phyloP scores from a whole-genome alignment of 2,888 invertebrate genomes.

The Scaptomyza polygonia region DNA sequence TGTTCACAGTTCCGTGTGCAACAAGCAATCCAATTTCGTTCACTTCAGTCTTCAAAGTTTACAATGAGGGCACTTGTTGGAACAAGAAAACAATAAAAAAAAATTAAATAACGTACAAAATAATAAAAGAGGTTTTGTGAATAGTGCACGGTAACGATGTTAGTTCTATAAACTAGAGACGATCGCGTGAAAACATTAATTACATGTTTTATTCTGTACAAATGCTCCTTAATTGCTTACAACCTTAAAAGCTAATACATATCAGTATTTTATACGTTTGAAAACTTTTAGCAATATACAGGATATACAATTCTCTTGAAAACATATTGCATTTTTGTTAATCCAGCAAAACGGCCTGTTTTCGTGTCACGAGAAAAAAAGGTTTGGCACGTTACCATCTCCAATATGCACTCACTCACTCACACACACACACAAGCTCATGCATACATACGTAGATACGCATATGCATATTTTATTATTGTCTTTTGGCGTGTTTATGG shows the following conservation, averaged over 20 bases:
- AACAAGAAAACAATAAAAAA: conserved; percentile 2
- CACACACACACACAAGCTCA: not conserved
- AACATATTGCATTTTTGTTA: no score
- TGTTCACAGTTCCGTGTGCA: conserved; percentile 52
- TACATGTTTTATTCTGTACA: no score
- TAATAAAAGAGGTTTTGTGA: not conserved
- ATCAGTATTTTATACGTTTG: no score
- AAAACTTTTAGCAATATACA: no score
- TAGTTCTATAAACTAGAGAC: no score
- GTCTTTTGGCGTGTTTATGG: conserved; percentile 75
- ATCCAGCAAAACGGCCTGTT: not conserved
- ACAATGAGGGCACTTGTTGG: conserved; percentile 37
- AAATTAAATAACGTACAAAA: conserved; percentile 9
- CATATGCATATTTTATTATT: conserved; percentile 56
- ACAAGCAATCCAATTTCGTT: conserved; percentile 28
- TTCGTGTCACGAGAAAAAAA: not conserved
- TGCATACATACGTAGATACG: conserved; percentile 17
- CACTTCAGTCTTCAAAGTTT: conserved; percentile 23
- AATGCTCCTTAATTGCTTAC: no score
- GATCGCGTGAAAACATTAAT: no score
- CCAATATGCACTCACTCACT: not conserved
- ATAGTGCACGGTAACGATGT: no score
- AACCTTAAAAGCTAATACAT: no score
- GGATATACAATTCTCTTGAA: no score
- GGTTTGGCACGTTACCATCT: conserved; percentile 23